These are phyloP conservation scores for Lepus timidus DNA, from an alignment of 2,113 vertebrate genomes.

Conservation along the genomic window DNA sequence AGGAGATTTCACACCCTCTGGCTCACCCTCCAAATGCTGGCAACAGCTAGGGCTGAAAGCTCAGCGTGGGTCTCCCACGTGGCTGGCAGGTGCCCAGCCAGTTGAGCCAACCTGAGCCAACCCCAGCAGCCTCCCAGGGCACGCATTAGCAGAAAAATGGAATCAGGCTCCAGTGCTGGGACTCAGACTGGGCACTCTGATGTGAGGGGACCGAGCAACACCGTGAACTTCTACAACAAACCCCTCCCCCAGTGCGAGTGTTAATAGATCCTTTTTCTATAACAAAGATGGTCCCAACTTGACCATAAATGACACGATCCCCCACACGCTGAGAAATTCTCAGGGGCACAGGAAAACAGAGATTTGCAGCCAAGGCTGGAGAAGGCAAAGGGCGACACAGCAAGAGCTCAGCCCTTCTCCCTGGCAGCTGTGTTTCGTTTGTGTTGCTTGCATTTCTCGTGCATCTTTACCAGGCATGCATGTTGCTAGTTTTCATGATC, in stretches of 20 bases:
- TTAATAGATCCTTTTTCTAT: neutral
- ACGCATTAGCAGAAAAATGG: too few species aligned
- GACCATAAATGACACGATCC: neutral
- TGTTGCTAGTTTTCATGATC: neutral
- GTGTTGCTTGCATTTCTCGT: neutral
- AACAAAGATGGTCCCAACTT: neutral
- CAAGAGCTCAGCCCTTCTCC: neutral
- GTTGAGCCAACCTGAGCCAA: too few species aligned
- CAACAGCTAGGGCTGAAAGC: too few species aligned
- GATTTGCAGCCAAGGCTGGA: neutral
- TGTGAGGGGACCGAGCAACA: neutral
- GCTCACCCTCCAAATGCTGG: too few species aligned
- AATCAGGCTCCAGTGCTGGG: too few species aligned
- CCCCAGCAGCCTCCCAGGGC: too few species aligned
- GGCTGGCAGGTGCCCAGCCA: too few species aligned
- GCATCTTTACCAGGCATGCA: neutral
- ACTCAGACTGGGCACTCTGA: neutral
- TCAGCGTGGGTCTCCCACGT: too few species aligned
- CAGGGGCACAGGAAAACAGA: neutral
- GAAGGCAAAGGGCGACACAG: accelerated
- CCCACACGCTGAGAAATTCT: neutral
- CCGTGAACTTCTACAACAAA: too few species aligned
- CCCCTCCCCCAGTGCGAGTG: neutral
- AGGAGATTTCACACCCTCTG: too few species aligned
- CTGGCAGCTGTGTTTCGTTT: too few species aligned